Percentiles rank a stretch among this genome's conserved stretches.
Conservation (phyloP, 2,888 invertebrate species). For the Drosophila vallismaia region DNA sequence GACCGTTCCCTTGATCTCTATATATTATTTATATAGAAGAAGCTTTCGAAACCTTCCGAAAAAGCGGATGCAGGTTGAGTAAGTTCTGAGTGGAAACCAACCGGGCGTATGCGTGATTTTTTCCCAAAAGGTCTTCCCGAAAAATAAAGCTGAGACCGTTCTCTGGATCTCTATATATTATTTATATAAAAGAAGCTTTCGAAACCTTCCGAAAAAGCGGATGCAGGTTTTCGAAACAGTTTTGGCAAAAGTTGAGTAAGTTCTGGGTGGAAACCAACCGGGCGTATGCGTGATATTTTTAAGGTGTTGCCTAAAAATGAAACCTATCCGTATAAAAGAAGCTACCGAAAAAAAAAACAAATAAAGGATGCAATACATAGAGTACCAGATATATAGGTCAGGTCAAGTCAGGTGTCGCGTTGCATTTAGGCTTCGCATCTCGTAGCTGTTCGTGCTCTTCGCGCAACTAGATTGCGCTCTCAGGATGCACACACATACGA, state of each 20-base stretch:
- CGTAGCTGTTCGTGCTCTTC: conserved; percentile 10
- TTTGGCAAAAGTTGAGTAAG: conserved; percentile 83
- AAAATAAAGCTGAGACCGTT: too few relatives aligned
- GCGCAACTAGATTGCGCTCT: conserved; percentile 15
- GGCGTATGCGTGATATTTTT: conserved; percentile 1
- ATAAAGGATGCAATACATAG: background rate
- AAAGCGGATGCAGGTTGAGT: conserved; percentile 64
- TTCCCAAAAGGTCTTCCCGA: background rate
- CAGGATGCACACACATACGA: conserved; percentile 25
- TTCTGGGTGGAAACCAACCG: conserved; percentile 18
- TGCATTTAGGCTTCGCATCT: conserved; percentile 17
- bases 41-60: too few relatives aligned
- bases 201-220: too few relatives aligned
- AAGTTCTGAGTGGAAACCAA: conserved; percentile 57
- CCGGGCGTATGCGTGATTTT: background rate
- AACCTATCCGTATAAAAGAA: too few relatives aligned
- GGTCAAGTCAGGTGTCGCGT: conserved; percentile 41
- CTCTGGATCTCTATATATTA: too few relatives aligned
- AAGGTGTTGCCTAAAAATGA: too few relatives aligned
- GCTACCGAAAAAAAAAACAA: too few relatives aligned
- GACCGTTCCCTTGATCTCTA: too few relatives aligned
- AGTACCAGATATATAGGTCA: conserved; percentile 44
- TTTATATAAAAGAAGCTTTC: too few relatives aligned
- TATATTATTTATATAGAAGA: too few relatives aligned
- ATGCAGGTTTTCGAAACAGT: conserved; percentile 77